Base-by-base conservation (phyloP, 2,888 invertebrate genomes). In the Tenthredo notha region DNA sequence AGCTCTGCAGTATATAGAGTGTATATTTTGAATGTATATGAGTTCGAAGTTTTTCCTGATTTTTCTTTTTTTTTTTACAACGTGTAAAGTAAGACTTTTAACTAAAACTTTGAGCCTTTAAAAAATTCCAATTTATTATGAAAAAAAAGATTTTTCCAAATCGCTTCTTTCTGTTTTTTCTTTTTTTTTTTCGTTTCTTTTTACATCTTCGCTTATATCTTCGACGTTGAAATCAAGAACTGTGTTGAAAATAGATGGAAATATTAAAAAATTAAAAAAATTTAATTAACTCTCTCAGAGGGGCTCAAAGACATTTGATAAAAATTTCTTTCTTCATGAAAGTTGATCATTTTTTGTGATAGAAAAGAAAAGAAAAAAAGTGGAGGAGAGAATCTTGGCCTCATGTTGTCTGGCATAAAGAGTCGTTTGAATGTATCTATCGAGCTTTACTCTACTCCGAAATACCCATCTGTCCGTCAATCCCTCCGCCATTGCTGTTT, bases 401-500 rank as follows among this genome's bases (percentile, higher is more conserved):
- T n/a, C 50, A 5, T 12, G 21, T n/a, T 6, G 61, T 61, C 25
- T 61, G 61, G 25, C 10, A 61, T 61, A 61, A 61, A 61, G 9
- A 9, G 61, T 25, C 25, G 21, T 61, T 61, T 25, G 61, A 61
- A 61, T 25, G 61, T 61, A 61, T 25, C 61, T 4, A 61, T 61
- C 21, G 61, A 25, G 61, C 21, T 61, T 25, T 21, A 21, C 61
- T 61, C 61, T 2, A 61, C 25, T 61, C 12, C 33, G n/a, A 70
- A 37, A 37, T 18, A 70, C 6, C 70, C 70, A 70, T 70, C 70
- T 37, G 70, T 70, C 70, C 70, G 15, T 70, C 70, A 37, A 37
- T 70, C 70, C 70, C 4, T 37, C 18, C n/a, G 33, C 18, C 37
- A 37, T 70, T 33, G 70, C 70, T 37, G 37, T 70, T 70, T 70